Evolutionary conservation across 2,797 vertebrate species (phyloP).

Genomic region (Danio tinwini): DNA sequence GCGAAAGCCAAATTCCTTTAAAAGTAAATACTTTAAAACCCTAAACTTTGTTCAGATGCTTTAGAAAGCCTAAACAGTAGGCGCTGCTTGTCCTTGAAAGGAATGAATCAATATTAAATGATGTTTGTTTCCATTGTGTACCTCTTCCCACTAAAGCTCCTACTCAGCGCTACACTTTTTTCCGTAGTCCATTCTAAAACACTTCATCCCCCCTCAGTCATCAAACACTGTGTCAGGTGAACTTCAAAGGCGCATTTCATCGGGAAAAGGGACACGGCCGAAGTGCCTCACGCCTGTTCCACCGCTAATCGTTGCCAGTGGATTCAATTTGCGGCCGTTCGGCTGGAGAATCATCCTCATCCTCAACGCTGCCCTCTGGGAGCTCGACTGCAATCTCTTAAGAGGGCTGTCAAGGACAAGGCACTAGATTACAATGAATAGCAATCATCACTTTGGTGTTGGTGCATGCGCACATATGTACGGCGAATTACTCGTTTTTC

Average conservation of each 20-base stretch:
- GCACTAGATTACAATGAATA: slow-evolving; percentile 57
- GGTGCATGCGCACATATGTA: slow-evolving; percentile 17
- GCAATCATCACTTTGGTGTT: slow-evolving; percentile 53
- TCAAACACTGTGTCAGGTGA: slow-evolving; percentile 37
- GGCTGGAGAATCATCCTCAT: slow-evolving; percentile 46
- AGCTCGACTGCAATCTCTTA: slow-evolving; percentile 51
- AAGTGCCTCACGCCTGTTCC: slow-evolving; percentile 24
- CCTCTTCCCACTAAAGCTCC: background rate
- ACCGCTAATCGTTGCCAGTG: slow-evolving; percentile 55
- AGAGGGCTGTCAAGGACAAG: slow-evolving; percentile 50
- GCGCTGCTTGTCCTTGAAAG: background rate
- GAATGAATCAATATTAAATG: slow-evolving; percentile 23
- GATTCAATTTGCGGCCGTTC: slow-evolving; percentile 64
- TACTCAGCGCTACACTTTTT: background rate
- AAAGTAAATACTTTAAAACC: background rate
- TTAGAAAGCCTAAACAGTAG: slow-evolving; percentile 1
- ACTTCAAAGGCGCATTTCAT: slow-evolving; percentile 31
- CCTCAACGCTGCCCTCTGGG: slow-evolving; percentile 45
- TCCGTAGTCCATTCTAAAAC: background rate
- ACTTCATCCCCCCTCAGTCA: slow-evolving; percentile 11
- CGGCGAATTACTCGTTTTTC: slow-evolving; percentile 31
- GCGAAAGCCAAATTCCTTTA: background rate
- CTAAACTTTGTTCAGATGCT: background rate
- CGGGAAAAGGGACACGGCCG: background rate
- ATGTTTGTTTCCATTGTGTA: slow-evolving; percentile 11